Evolutionary conservation across 1,140 invertebrate species (phyloP).

Genomic region (Apis cerana): DNA sequence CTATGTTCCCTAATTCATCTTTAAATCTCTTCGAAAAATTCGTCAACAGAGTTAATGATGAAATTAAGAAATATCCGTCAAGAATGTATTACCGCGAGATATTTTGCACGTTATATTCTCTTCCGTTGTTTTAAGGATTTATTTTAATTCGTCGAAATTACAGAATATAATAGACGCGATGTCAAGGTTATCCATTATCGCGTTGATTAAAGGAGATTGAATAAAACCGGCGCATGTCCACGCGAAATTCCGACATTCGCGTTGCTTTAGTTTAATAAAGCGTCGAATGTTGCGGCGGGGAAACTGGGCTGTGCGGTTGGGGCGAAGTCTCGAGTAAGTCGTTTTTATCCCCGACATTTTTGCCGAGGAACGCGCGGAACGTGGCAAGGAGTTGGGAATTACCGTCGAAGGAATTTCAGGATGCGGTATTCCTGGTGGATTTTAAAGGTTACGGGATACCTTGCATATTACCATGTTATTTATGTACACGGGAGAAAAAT

Average conservation of each 20-base stretch:
- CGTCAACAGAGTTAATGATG: no score
- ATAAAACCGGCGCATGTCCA: neutral
- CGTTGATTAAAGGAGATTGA: neutral
- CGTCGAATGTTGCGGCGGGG: neutral
- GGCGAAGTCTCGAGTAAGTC: neutral
- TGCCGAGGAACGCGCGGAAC: conserved; percentile 3
- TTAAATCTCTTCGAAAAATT: no score
- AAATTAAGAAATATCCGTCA: no score
- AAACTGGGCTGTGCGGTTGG: neutral
- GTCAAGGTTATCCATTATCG: neutral
- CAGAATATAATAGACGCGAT: no score
- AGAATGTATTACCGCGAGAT: no score
- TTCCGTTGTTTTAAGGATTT: no score
- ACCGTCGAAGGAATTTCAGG: conserved; percentile 2
- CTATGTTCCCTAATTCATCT: no score
- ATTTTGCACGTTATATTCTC: no score
- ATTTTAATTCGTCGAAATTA: no score
- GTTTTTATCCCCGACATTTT: neutral
- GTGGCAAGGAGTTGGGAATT: conserved; percentile 25
- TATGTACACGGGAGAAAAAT: no score
- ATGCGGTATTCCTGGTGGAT: conserved; percentile 6
- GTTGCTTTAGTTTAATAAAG: neutral
- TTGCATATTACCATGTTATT: neutral
- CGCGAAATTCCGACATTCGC: neutral
- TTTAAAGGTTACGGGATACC: conserved; percentile 3